Base-by-base conservation (phyloP, 1,140 invertebrate genomes). In the Metopolophium dirhodum region DNA sequence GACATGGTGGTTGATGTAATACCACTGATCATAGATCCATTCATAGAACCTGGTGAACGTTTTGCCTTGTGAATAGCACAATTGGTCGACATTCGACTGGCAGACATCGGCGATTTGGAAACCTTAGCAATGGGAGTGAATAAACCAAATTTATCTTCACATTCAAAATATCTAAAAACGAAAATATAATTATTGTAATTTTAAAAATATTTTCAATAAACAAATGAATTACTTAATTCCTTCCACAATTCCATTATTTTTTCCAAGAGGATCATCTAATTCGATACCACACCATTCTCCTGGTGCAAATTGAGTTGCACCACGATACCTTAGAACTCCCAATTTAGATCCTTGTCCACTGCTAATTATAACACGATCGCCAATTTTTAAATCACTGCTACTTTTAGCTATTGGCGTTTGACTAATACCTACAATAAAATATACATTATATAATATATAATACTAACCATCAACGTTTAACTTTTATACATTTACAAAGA, bases 261-360 rank as follows among this genome's bases (percentile, higher is more conserved):
- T 99, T 68, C 99, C 99, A 93, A 97, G 95, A 1, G 98, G 97
- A 94, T 99, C 98, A 95, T 99, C 98, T 94, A 99, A 96, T 95
- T 99, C 98, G 45, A 99, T 97, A 30, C 99, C 99, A 94, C 98
- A 98, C 98, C 98, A 99, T 94, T 98, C 97, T 35, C 99, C 98
- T 41, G 96, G 95, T 22, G 98, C 98, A 95, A 99, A 99, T 94
- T 98, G 97, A 77, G 98, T 98, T 41, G 96, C 95, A 30, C 99
- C 99, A 91, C 98, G 96, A 95, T 97, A 99, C 93, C 97, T 96
- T 37, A 99, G 95, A 51, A 97, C 96, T 93, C 99, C 99, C 57
- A 97, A 96, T 96, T 99, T 99, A 94, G 97, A 98, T 94, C 98
- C 98, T 94, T 97, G 97, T 45, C 97, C 97, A 91, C 97, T 97